Conservation (phyloP, 2,888 invertebrate genomes). For the Mythimna vitellina region DNA sequence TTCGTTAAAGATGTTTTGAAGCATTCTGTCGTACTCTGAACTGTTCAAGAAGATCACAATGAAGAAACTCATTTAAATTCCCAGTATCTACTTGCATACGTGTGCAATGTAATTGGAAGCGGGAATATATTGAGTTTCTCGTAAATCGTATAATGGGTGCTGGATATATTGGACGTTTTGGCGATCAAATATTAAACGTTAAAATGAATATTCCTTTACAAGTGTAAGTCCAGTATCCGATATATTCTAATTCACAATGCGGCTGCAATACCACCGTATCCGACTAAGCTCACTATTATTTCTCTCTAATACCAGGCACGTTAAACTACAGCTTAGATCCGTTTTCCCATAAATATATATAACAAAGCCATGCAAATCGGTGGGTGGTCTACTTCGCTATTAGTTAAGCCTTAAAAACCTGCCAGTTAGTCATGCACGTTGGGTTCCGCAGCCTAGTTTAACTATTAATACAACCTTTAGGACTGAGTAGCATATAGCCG, state of each 20-base stretch:
- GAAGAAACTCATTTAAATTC: slow-evolving; percentile 51
- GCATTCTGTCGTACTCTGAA: slow-evolving; percentile 39
- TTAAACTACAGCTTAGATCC: slow-evolving; percentile 29
- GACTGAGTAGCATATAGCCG: too few species aligned
- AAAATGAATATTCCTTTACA: slow-evolving; percentile 16
- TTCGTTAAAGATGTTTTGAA: slow-evolving; percentile 17
- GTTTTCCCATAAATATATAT: slow-evolving; percentile 38
- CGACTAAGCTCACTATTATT: slow-evolving; percentile 38
- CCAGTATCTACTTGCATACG: slow-evolving; percentile 36
- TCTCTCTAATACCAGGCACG: slow-evolving; percentile 23
- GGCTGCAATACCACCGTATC: slow-evolving; percentile 12
- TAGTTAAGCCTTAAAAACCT: slow-evolving; percentile 37
- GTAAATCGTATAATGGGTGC: slow-evolving; percentile 6
- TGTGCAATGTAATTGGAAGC: slow-evolving; percentile 44
- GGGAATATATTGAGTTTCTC: slow-evolving; percentile 34
- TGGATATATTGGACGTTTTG: slow-evolving; percentile 6
- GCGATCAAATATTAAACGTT: slow-evolving; percentile 10
- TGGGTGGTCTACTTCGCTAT: slow-evolving; percentile 43
- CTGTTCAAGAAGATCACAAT: slow-evolving; percentile 18
- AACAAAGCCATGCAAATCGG: slow-evolving; percentile 50
- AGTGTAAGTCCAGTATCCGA: slow-evolving; percentile 1
- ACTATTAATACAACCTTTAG: too few species aligned
- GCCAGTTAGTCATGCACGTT: neutral
- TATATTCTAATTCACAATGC: slow-evolving; percentile 29
- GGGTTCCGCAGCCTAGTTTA: slow-evolving; percentile 9